A percentile compares a stretch with the other conserved stretches of the same genome.
phyloP scores from a whole-genome alignment of 2,888 invertebrate genomes.

The Koerneria pararmatus region DNA sequence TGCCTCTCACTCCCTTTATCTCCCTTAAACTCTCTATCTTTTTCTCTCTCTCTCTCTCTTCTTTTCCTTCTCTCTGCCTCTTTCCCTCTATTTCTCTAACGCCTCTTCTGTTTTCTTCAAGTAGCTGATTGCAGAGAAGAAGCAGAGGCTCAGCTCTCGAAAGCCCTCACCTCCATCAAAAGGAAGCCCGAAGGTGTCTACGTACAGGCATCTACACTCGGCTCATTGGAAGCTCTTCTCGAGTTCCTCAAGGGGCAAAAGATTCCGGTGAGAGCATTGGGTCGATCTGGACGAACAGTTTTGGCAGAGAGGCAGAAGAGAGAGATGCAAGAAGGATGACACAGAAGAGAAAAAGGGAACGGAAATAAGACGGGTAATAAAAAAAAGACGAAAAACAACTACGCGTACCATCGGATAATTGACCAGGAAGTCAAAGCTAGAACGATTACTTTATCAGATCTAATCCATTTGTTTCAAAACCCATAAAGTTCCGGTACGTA shows the following conservation, averaged over 20 bases:
- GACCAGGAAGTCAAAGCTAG: too few relatives aligned
- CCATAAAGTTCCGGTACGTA: too few relatives aligned
- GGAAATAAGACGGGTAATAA: too few relatives aligned
- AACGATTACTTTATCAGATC: too few relatives aligned
- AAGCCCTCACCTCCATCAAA: constrained; percentile 86
- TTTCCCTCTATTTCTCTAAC: background rate
- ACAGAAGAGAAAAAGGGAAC: too few relatives aligned
- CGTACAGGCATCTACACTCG: constrained; percentile 99
- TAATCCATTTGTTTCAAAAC: too few relatives aligned
- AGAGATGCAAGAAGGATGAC: too few relatives aligned
- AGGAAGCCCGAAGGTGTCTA: constrained; percentile 87
- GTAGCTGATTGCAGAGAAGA: constrained; percentile 69
- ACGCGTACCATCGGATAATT: too few relatives aligned
- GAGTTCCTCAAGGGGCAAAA: constrained; percentile 86
- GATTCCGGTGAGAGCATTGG: constrained; percentile 77
- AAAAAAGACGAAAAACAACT: too few relatives aligned
- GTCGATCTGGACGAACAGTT: too few relatives aligned
- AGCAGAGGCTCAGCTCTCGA: constrained; percentile 79
- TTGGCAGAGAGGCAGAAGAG: too few relatives aligned
- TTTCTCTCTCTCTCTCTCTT: background rate
- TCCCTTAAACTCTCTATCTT: background rate
- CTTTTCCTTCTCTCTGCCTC: background rate
- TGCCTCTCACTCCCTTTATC: background rate
- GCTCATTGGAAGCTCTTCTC: constrained; percentile 90
- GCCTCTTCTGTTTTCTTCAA: constrained; percentile 2